Evolutionary conservation across 2,888 invertebrate genomes (phyloP).

Genomic region (Melinaea marsaeus): DNA sequence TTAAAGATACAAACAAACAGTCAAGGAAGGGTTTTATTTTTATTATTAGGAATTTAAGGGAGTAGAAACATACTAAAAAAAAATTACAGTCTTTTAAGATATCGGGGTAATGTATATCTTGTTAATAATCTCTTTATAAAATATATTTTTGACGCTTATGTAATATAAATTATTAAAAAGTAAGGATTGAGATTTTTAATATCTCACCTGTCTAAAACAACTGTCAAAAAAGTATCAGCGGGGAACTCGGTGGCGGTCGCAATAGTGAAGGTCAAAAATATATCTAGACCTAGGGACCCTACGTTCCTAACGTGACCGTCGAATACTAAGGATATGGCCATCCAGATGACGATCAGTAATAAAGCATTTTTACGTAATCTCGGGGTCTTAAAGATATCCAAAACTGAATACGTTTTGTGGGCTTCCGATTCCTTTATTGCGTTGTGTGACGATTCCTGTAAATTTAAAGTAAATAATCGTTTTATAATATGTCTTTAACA

Average conservation of each 20-base stretch:
- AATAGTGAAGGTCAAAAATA: constrained; percentile 91
- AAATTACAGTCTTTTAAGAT: not conserved
- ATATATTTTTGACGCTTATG: no score
- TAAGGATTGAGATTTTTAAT: not conserved
- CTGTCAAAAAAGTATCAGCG: constrained; percentile 88
- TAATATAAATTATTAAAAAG: not conserved
- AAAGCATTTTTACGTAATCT: constrained; percentile 86
- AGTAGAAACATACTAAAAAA: not conserved
- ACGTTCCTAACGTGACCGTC: constrained; percentile 94
- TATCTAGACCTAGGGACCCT: constrained; percentile 87
- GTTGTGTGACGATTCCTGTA: constrained; percentile 81
- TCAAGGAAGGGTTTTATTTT: no score
- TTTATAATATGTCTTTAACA: no score
- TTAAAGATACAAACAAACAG: no score
- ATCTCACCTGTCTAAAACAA: constrained; percentile 80
- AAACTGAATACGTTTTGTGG: constrained; percentile 83
- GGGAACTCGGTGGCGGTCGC: constrained; percentile 91
- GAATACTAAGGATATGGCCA: constrained; percentile 92
- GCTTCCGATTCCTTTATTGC: constrained; percentile 85
- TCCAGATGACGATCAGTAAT: constrained; percentile 90
- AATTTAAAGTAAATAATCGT: constrained; percentile 23
- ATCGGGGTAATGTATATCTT: not conserved
- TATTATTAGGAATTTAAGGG: not conserved
- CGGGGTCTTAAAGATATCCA: constrained; percentile 89
- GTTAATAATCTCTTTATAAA: not conserved